phyloP scores from a whole-genome alignment of 2,113 vertebrate genomes.

The Periophthalmus modestus region DNA sequence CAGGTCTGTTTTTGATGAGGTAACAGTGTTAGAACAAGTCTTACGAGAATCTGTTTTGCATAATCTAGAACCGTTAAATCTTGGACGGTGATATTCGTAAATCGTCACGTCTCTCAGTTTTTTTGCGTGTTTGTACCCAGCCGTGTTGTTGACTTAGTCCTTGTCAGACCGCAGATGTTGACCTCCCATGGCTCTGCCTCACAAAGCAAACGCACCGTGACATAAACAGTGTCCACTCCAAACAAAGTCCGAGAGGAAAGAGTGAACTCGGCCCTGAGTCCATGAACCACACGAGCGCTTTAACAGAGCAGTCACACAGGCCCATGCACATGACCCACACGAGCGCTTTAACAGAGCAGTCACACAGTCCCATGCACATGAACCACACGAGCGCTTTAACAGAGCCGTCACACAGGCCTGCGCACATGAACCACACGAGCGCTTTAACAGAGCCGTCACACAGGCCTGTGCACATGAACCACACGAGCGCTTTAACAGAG shows the following conservation, averaged over 20 bases:
- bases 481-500: no score
- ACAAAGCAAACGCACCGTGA: constrained; percentile 3
- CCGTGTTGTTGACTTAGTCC: neutral
- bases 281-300: neutral
- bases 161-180: constrained; percentile 3
- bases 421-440: neutral
- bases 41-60: no score
- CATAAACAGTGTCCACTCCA: constrained; percentile 4
- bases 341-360: no score
- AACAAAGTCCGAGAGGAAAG: neutral
- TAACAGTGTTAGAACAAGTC: no score
- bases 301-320: no score
- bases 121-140: neutral
- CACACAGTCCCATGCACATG: no score
- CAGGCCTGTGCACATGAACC: no score
- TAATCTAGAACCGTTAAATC: no score
- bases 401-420: no score
- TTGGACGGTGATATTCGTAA: no score
- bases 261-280: constrained; percentile 1
- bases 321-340: neutral
- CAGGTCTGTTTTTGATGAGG: no score
- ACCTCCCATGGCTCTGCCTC: constrained; percentile 5
- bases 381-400: neutral
- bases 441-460: no score
- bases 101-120: neutral